Conservation (phyloP, 2,797 vertebrate genomes). For the Bryconaethiops microstoma region DNA sequence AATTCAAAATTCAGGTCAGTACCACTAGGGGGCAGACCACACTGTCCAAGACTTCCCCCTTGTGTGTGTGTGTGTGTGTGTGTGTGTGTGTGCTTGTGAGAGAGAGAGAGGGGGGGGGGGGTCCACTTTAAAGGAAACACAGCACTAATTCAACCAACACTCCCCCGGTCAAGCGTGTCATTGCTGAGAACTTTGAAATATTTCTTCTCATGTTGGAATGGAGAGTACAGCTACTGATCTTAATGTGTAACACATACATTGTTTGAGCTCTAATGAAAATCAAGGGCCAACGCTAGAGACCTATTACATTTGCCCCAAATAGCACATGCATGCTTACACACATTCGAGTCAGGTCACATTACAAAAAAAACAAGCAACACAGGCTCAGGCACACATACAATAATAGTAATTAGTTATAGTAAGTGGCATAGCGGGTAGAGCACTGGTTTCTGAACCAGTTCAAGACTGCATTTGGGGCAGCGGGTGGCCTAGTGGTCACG, state of each 20-base stretch:
- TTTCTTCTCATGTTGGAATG: constrained; percentile 36
- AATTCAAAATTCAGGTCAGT: constrained; percentile 30
- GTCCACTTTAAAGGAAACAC: constrained; percentile 57
- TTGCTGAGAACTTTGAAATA: constrained; percentile 50
- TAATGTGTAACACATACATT: constrained; percentile 40
- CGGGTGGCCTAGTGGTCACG: too few relatives aligned
- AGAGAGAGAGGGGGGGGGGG: constrained; percentile 10
- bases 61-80: constrained; percentile 37
- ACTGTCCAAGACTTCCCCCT: constrained; percentile 52
- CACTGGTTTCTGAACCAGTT: too few relatives aligned
- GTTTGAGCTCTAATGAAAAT: constrained; percentile 36
- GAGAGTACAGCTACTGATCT: constrained; percentile 30
- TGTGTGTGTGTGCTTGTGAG: constrained; percentile 27
- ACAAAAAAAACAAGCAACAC: constrained; percentile 20
- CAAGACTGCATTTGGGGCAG: too few relatives aligned
- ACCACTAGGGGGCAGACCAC: constrained; percentile 66
- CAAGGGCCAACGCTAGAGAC: neutral
- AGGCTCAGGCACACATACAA: neutral
- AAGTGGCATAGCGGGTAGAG: too few relatives aligned
- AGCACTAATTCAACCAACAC: constrained; percentile 57
- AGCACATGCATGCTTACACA: constrained; percentile 25
- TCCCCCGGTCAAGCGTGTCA: constrained; percentile 50
- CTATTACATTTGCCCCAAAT: constrained; percentile 2
- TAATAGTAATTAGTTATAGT: neutral
- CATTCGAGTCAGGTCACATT: constrained; percentile 3